A percentile compares a stretch with the other conserved stretches of the same genome.
Evolutionary conservation across 1,140 invertebrate genomes (phyloP).

Genomic region (Plutomurus gul): DNA sequence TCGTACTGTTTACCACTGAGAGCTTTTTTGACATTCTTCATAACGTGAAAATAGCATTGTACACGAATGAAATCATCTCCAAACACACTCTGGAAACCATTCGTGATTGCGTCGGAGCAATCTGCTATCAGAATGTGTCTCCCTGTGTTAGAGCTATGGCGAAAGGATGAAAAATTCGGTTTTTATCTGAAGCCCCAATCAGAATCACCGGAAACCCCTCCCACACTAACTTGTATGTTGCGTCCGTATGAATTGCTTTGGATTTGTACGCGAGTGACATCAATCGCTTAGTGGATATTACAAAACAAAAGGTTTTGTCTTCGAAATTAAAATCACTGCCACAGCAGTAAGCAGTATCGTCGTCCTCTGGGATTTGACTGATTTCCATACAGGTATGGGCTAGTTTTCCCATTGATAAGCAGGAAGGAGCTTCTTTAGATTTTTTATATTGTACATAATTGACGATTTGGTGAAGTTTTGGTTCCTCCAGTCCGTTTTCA

Average conservation of each 20-base stretch:
- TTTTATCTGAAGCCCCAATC: background rate
- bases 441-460: too few relatives aligned
- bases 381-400: too few relatives aligned
- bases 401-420: too few relatives aligned
- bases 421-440: too few relatives aligned
- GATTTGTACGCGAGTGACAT: too few relatives aligned
- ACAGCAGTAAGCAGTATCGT: too few relatives aligned
- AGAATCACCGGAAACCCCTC: background rate
- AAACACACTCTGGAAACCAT: background rate
- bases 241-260: background rate
- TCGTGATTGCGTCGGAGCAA: background rate
- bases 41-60: background rate
- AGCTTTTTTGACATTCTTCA: background rate
- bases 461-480: too few relatives aligned
- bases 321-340: too few relatives aligned
- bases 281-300: too few relatives aligned
- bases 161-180: background rate
- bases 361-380: too few relatives aligned
- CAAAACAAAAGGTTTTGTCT: too few relatives aligned
- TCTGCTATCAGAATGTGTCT: background rate
- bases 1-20: background rate
- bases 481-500: too few relatives aligned
- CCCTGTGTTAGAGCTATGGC: background rate
- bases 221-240: background rate
- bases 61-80: background rate